These are phyloP conservation scores for Apamea sordens DNA, from an alignment of 2,888 invertebrate species.

Conservation along the genomic window DNA sequence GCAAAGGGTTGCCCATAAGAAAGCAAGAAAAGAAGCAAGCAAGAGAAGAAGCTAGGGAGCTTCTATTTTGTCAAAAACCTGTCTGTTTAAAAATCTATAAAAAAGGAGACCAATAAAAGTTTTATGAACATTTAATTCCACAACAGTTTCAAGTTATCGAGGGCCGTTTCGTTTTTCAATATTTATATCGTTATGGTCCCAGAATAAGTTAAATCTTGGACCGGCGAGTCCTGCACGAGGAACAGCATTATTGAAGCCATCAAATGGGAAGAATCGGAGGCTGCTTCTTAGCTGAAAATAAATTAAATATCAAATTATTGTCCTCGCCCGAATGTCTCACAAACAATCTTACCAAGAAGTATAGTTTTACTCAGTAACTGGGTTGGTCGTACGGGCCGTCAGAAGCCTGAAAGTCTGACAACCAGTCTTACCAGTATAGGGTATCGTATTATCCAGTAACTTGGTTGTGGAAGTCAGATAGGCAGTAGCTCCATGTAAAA, in stretches of 20 bases:
- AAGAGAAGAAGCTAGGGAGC: too few relatives aligned
- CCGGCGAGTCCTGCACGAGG: slow-evolving; percentile 20
- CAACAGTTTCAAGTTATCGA: slow-evolving; percentile 13
- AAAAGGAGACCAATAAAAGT: too few relatives aligned
- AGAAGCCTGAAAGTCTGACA: not conserved
- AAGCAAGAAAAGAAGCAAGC: too few relatives aligned
- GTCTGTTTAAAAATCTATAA: not conserved
- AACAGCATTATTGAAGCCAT: not conserved
- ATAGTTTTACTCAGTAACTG: not conserved
- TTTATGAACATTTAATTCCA: not conserved
- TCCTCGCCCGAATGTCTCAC: not conserved
- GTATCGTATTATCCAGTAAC: not conserved
- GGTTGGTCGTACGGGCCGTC: not conserved
- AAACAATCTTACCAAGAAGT: not conserved
- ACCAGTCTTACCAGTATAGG: not conserved
- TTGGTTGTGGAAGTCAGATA: not conserved
- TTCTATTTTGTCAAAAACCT: not conserved
- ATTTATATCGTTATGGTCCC: slow-evolving; percentile 60
- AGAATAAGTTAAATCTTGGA: slow-evolving; percentile 59
- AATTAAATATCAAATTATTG: not conserved
- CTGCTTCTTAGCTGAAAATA: slow-evolving; percentile 59
- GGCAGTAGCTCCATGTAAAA: not conserved
- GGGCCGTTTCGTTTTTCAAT: slow-evolving; percentile 45
- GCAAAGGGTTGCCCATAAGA: too few relatives aligned
- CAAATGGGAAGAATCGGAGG: slow-evolving; percentile 27